A percentile compares a stretch with the other conserved stretches of the same genome.
Evolutionary conservation across 2,113 vertebrate species (phyloP).

Genomic region (Nicator chloris): DNA sequence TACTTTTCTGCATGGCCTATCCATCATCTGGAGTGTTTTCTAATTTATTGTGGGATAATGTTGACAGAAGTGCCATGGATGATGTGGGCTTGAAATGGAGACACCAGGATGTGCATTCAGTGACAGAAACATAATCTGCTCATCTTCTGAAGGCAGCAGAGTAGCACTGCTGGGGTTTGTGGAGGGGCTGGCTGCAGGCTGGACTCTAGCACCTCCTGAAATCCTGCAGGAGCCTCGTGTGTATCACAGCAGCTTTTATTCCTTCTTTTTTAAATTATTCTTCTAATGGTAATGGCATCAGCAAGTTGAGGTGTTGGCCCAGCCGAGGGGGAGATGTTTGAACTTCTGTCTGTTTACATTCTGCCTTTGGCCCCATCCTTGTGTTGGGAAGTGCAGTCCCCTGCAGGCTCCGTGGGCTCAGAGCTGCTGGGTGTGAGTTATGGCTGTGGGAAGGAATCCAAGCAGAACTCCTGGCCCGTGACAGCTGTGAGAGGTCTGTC

Average conservation of each 20-base stretch:
- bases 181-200: neutral
- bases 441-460: neutral
- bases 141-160: neutral
- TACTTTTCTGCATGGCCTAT: constrained; percentile 40
- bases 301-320: neutral
- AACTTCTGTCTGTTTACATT: neutral
- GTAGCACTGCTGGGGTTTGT: neutral
- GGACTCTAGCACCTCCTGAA: neutral
- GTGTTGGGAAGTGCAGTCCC: neutral
- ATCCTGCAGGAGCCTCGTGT: neutral
- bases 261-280: neutral
- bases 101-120: constrained; percentile 4
- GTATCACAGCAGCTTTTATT: neutral
- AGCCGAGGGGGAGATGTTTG: neutral
- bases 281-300: neutral
- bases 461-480: neutral
- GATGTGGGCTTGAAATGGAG: constrained; percentile 15
- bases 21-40: constrained; percentile 44
- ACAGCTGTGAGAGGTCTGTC: neutral
- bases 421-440: neutral
- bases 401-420: neutral
- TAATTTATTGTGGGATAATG: constrained; percentile 55
- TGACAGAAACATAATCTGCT: constrained; percentile 15
- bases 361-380: neutral
- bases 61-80: constrained; percentile 20